Base-by-base conservation (phyloP, 2,888 invertebrate species). In the Zygogramma bicolorata region DNA sequence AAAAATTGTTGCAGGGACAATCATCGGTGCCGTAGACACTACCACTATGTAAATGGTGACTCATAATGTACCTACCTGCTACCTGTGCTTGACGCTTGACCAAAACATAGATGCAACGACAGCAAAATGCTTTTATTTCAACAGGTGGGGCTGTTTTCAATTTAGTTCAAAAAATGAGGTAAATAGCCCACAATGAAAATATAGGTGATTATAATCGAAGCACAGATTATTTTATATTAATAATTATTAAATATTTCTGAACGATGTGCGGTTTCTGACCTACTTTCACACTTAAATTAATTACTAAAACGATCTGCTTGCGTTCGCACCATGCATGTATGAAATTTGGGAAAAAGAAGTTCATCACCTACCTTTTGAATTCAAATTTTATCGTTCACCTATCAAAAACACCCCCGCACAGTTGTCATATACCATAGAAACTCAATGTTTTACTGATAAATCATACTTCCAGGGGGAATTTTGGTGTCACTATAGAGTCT, bases 201-300 rank as follows among this genome's bases (percentile, higher is more conserved):
- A 6, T 13, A 18, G 6, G n/a, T 40, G 58, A 66, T 68, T 62
- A 53, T 34, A 42, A 38, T 61, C 8, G 27, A 66, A 34, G 18
- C 58, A 49, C 15, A 38, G 46, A 22, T 62, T 67, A 53, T 65
- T n/a, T n/a, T 60, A 62, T 59, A 29, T 18, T 61, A 65, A 61
- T 53, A 57, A 61, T 65, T 53, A 67, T 72, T 67, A 66, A 67
- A 60, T 38, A 42, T 70, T 65, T 70, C 59, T 68, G 71, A 34
- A 67, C 69, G 69, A 66, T 66, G 62, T 69, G 71, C 68, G 62
- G 60, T 69, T 73, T 69, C 42, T 69, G 73, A 73, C 73, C 73
- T 66, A 73, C 69, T 73, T 73, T 73, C 73, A 62, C 65, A 62
- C 46, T 18, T 60, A 42, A 68, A 68, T 57, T 66, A 53, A 69